Evolutionary conservation across 2,888 invertebrate species (phyloP).

Genomic region (Cheiracanthium punctorium): DNA sequence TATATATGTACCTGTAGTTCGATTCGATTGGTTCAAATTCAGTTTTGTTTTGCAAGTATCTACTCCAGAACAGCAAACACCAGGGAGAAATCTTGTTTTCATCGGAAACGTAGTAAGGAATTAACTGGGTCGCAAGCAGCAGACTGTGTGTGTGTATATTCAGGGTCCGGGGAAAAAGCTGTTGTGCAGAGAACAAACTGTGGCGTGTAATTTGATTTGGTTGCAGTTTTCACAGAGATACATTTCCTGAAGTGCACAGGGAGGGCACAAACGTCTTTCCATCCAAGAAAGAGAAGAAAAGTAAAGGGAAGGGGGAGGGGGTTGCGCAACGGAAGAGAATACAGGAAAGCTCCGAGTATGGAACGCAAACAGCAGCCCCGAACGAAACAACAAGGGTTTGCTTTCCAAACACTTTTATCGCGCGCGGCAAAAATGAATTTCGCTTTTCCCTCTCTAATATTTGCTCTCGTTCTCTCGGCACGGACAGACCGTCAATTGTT

Average conservation of each 20-base stretch:
- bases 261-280: neutral
- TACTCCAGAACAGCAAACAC: neutral
- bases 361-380: conserved; percentile 59
- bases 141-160: neutral
- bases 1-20: too few species aligned
- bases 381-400: conserved; percentile 61
- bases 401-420: conserved; percentile 62
- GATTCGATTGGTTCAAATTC: neutral
- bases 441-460: conserved; percentile 43
- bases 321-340: conserved; percentile 1
- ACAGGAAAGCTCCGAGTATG: conserved; percentile 50
- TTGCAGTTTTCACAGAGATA: conserved; percentile 57
- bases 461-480: conserved; percentile 32
- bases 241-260: conserved; percentile 33
- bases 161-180: neutral
- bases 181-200: conserved; percentile 46
- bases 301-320: neutral
- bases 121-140: conserved; percentile 13
- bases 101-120: neutral
- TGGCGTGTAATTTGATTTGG: conserved; percentile 64
- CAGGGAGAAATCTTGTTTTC: conserved; percentile 10
- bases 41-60: conserved; percentile 8
- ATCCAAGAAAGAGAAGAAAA: neutral
- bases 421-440: conserved; percentile 66
- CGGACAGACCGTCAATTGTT: conserved; percentile 56